Base-by-base conservation (phyloP, 35 echinoderm and acorn worm species). In the Ophioderma brevispina region DNA sequence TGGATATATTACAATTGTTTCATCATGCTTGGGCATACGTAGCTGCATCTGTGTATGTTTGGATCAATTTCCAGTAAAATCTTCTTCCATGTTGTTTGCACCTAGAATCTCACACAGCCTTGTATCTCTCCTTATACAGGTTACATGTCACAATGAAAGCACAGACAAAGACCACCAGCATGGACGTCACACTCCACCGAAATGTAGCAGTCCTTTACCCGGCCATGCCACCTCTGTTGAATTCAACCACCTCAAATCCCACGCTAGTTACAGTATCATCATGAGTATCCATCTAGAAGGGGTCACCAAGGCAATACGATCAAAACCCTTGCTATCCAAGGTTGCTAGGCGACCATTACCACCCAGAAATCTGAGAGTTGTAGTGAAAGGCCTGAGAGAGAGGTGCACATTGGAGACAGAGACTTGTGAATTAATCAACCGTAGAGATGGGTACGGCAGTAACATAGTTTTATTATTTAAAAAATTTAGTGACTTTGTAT, bases 361-460 rank as follows among this genome's bases (percentile, higher is more conserved):
- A 35, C 82, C 92, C 31, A 92, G 89, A n/a, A 86, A 39, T 34
- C 21, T 98, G 28, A 85, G 77, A 38, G 83, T 90, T 38, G 56
- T 33, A 31, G 89, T 98, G 14, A 36, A 55, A 30, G 89, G 92
- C 0, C 32, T 81, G 18, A 80, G 80, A 37, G 92, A 92, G 82
- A 91, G 96, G 40, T 49, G 38, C 23, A 50, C 63, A 23, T 37
- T 98, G 18, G 90, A 98, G 28, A 56, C 39, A 6, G 86, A 92
- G 63, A 89, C 92, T 30, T 98, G 96, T 86, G 75, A 90, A 25
- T 41, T 94, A 39, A 90, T 94, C 32, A 55, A 98, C 28, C 19
- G 85, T 15, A 91, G 92, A 87, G 89, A 94, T 86, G 94, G 90
- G 96, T 98, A 77, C 40, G 59, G n/a, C n/a, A n/a, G n/a, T n/a